Evolutionary conservation across 2,888 invertebrate genomes (phyloP), one percentile per base, ranked within the genome.

Genomic region (Heliconius sara): DNA sequence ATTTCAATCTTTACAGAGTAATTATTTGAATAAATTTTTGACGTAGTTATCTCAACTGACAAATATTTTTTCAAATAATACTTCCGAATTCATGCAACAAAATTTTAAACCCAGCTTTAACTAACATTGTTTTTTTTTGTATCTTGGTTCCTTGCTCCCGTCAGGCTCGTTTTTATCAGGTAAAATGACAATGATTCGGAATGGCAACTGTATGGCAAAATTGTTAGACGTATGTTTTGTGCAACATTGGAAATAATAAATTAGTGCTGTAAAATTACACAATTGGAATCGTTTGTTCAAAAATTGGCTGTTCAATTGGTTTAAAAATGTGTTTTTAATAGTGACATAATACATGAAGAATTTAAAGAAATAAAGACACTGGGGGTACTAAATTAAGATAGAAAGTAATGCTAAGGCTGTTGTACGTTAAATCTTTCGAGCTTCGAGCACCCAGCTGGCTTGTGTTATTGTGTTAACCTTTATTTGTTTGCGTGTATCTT

Each of bases 161-260:
- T 96, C 97, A 97, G 97, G 97, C 97, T 97, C 97, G 96, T 97
- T 97, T 96, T 96, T 97, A 96, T 97, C 97, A 97, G 97, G 97
- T 97, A 97, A 97, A 97, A 88, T 89, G 82, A 91, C 87, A 90
- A 90, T 91, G 89, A 91, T 92, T 91, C 92, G 92, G 94, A 95
- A 95, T 95, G 95, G 91, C 92, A 94, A 93, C 86, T 93, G 93
- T 92, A 94, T 92, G 91, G 92, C 93, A 89, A 94, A 93, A 94
- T 91, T 89, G 88, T 93, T 95, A 95, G 95, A 89, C 91, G 93
- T 94, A 94, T 95, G 88, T 85, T 86, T 86, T 84, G 84, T 88
- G 93, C 91, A 89, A 91, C 84, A 85, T 85, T 89, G 88, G 85
- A 87, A 87, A 87, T 84, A 73, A 57, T 39, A 85, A 87, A 89